Base-by-base conservation (phyloP, 2,888 invertebrate genomes). In the Hirtodrosophila histrioides region DNA sequence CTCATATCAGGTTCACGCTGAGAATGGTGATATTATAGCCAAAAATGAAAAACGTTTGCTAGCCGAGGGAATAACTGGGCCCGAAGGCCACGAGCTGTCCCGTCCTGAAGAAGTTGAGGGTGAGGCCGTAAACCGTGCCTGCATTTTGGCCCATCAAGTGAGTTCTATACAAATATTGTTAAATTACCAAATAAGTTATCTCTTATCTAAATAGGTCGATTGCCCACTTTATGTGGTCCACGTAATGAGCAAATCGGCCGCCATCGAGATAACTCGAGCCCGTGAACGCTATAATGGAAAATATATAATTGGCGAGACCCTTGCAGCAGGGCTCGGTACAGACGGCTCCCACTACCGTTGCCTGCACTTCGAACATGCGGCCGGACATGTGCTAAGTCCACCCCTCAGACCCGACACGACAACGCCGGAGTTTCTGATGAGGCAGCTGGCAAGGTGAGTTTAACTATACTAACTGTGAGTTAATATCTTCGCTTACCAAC, bases 21-120 rank as follows among this genome's bases (percentile, higher is more conserved):
- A 99, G 92, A 99, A 99, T 91, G 99, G 99, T 0, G 94, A 96
- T 89, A 94, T 99, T 43, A 97, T 99, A 86, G 95, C 95, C 3
- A 96, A 97, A 93, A 99, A 99, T 92, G 95, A 95, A 4, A 95
- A 96, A 90, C 97, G 96, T 89, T 92, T 99, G 44, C 91, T 98
- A 56, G 94, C 94, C 0, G 94, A 94, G 41, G 99, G 99, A n/a
- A 93, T 99, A 36, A 97, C 95, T 0, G 98, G 98, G 0, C 99
- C 99, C 1, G 98, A 98, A 92, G 99, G 98, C 4, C 99, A 99
- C 92, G 95, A 96, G 91, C 92, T 98, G 88, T 97, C 98, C 2
- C 94, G 99, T 3, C 96, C 98, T 53, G 99, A 99, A 92, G 98
- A 98, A 92, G 97, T 98, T 10, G 98, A 99, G 91, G 97, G 96